phyloP scores from a whole-genome alignment of 2,113 vertebrate genomes.

The Clarias batrachus region DNA sequence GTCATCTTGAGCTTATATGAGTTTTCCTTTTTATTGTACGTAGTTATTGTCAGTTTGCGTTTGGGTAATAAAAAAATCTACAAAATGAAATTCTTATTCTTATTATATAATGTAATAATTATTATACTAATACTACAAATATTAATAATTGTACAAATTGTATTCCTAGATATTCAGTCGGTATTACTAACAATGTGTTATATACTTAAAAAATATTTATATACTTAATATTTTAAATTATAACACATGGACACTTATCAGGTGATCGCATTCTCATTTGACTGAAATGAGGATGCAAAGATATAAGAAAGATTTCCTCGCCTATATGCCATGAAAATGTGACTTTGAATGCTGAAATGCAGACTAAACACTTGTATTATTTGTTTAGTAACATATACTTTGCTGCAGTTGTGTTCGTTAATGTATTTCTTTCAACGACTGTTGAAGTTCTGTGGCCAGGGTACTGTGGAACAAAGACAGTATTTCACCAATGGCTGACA shows the following conservation, averaged over 20 bases:
- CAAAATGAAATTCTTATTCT: not conserved
- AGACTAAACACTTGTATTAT: not conserved
- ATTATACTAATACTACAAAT: not conserved
- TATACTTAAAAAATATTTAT: not conserved
- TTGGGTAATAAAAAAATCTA: no score
- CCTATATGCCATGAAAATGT: not conserved
- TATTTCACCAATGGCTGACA: conserved; percentile 96
- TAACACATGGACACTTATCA: not conserved
- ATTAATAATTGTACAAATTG: not conserved
- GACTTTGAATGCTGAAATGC: not conserved
- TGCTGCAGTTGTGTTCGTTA: not conserved
- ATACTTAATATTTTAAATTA: not conserved
- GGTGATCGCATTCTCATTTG: not conserved
- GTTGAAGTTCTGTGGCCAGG: conserved; percentile 40
- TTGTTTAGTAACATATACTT: not conserved
- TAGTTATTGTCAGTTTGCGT: not conserved
- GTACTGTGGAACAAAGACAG: conserved; percentile 91
- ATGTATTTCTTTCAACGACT: conserved; percentile 32
- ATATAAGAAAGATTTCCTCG: not conserved
- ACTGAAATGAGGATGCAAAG: not conserved
- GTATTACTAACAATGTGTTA: not conserved
- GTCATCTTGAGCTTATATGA: not conserved
- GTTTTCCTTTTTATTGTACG: not conserved
- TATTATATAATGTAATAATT: not conserved
- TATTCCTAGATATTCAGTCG: not conserved